These are phyloP conservation scores for Zeus faber DNA, from an alignment of 2,113 vertebrate species.

Conservation along the genomic window DNA sequence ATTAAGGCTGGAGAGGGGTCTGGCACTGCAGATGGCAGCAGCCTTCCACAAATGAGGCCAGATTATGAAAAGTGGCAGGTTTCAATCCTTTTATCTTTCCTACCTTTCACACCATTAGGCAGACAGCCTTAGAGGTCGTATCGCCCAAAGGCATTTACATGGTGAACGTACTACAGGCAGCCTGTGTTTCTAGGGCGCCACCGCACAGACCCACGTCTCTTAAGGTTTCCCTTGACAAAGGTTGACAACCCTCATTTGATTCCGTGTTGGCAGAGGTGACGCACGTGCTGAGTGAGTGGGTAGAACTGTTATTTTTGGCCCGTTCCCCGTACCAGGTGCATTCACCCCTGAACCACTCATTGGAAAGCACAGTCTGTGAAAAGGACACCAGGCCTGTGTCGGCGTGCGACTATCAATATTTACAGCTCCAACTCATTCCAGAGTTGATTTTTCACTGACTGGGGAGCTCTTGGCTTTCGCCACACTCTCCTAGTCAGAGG, in stretches of 20 bases:
- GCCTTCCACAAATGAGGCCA: conserved; percentile 64
- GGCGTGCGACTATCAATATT: conserved; percentile 51
- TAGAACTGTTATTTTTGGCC: conserved; percentile 57
- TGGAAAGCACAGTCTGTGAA: conserved; percentile 47
- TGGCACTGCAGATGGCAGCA: conserved; percentile 69
- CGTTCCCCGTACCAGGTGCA: conserved; percentile 51
- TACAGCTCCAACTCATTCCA: conserved; percentile 46
- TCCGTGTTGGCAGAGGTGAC: conserved; percentile 33
- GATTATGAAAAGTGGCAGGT: conserved; percentile 62
- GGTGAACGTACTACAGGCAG: conserved; percentile 42
- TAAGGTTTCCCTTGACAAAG: conserved; percentile 27
- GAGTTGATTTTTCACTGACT: conserved; percentile 51
- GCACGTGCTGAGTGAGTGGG: conserved; percentile 27
- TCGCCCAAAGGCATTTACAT: conserved; percentile 52
- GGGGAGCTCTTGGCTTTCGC: conserved; percentile 41
- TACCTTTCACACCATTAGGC: conserved; percentile 58
- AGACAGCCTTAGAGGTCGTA: conserved; percentile 46
- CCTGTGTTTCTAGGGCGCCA: conserved; percentile 37
- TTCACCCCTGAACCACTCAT: conserved; percentile 33
- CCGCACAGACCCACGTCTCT: conserved; percentile 16
- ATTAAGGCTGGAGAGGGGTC: conserved; percentile 51
- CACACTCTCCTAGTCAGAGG: conserved; percentile 14
- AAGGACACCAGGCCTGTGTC: conserved; percentile 46
- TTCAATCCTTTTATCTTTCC: conserved; percentile 55
- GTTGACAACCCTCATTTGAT: conserved; percentile 50